A percentile compares a stretch with the other conserved stretches of the same genome.
phyloP scores from a whole-genome alignment of 2,113 vertebrate genomes.

The Sturnira hondurensis region DNA sequence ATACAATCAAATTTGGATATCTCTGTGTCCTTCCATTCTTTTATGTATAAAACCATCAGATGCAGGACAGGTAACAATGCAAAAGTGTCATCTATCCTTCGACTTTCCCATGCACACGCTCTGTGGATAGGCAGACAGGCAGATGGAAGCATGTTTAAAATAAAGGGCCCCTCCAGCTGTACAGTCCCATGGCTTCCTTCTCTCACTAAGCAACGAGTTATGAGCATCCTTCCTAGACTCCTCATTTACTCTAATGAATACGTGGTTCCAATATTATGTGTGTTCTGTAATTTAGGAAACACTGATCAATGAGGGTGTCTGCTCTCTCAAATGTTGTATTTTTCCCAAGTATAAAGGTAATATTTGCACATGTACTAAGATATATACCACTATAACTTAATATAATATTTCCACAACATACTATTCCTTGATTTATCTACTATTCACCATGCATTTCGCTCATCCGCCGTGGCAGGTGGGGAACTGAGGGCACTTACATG shows the following conservation, averaged over 20 bases:
- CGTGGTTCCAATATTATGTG: not conserved
- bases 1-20: not conserved
- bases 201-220: not conserved
- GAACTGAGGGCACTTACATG: rapidly evolving
- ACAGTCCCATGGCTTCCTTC: not conserved
- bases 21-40: not conserved
- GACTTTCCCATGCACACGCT: not conserved
- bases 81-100: not conserved
- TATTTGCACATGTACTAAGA: not conserved
- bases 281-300: not conserved
- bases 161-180: not conserved
- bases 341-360: not conserved
- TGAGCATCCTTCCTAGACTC: rapidly evolving
- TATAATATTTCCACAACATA: not conserved
- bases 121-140: rapidly evolving
- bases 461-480: not conserved
- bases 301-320: not conserved
- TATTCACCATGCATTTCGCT: not conserved
- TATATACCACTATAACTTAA: not conserved
- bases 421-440: not conserved
- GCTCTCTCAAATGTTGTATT: not conserved
- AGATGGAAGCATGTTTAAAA: not conserved
- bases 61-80: not conserved
- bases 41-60: not conserved
- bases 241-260: not conserved